phyloP scores from a whole-genome alignment of 2,113 vertebrate genomes.

The Oenanthe melanoleuca region DNA sequence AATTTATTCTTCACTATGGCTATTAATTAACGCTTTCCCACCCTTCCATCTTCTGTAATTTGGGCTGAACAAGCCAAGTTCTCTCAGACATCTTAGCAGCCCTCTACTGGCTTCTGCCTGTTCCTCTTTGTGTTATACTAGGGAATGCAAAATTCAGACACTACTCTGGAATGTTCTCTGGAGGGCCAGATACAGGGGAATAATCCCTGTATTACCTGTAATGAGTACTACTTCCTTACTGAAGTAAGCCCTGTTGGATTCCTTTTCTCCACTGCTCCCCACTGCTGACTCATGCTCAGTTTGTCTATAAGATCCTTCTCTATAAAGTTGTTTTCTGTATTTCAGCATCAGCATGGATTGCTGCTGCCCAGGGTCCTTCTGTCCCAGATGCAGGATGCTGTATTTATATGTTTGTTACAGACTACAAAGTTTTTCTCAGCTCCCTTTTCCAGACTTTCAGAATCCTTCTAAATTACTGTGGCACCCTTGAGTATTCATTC shows the following conservation, averaged over 20 bases:
- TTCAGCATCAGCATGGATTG: neutral
- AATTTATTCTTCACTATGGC: neutral
- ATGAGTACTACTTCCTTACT: neutral
- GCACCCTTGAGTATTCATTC: neutral
- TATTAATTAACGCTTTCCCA: neutral
- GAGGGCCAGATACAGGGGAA: neutral
- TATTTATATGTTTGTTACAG: neutral
- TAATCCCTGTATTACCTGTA: neutral
- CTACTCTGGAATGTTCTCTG: neutral
- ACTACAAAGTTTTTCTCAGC: neutral
- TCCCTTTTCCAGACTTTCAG: neutral
- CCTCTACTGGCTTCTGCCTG: neutral
- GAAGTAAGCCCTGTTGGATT: neutral
- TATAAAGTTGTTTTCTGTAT: neutral
- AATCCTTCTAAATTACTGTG: neutral
- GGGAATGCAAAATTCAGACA: neutral
- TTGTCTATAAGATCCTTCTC: neutral
- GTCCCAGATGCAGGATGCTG: neutral
- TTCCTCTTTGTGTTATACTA: neutral
- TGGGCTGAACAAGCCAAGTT: neutral
- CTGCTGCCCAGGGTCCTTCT: neutral
- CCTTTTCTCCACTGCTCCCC: neutral
- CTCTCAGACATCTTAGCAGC: neutral
- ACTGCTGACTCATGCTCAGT: neutral
- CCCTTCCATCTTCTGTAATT: neutral